These are phyloP conservation scores for Serilophus lunatus DNA, from an alignment of 2,113 vertebrate genomes.

Conservation along the genomic window DNA sequence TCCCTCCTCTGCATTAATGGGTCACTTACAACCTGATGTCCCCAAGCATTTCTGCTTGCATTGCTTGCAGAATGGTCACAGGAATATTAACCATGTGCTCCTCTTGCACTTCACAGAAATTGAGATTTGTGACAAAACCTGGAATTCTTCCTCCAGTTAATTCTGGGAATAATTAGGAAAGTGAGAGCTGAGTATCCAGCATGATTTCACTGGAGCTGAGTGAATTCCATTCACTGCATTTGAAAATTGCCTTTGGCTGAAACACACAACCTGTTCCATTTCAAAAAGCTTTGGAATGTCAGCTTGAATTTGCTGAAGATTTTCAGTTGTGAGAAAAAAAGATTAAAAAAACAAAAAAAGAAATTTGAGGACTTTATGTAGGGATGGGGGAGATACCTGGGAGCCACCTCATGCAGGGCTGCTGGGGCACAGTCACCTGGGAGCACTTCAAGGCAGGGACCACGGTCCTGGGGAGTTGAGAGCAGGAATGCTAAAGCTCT, in stretches of 20 bases:
- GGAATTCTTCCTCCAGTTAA: not conserved
- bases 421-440: not conserved
- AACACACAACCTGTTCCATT: not conserved
- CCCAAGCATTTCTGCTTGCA: not conserved
- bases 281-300: not conserved
- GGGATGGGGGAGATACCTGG: not conserved
- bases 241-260: not conserved
- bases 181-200: not conserved
- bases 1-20: not conserved
- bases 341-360: not conserved
- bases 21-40: not conserved
- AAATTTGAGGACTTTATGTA: not conserved
- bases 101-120: not conserved
- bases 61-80: not conserved
- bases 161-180: not conserved
- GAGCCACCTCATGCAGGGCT: not conserved
- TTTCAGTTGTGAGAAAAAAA: not conserved
- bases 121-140: not conserved
- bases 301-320: not conserved
- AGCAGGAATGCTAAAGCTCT: not conserved
- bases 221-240: not conserved
- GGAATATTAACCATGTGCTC: not conserved
- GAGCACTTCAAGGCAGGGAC: not conserved
- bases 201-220: not conserved
- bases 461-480: not conserved